These are phyloP conservation scores for Aurelia coerulea DNA, from an alignment of 30 jellyfish, hydroid and myxozoan genomes.

Conservation along the genomic window DNA sequence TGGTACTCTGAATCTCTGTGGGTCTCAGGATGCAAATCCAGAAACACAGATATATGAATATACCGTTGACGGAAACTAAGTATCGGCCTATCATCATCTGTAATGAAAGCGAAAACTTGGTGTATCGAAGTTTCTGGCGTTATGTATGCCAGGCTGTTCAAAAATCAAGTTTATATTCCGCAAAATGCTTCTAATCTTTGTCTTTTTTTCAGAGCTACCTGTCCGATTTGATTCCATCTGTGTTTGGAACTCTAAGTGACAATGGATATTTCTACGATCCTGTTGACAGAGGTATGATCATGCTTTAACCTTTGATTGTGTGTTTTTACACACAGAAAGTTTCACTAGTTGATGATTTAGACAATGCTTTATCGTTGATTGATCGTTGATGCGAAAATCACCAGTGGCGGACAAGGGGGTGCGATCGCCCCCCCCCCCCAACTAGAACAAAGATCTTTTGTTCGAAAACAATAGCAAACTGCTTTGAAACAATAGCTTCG, in stretches of 20 bases:
- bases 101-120: too few species aligned
- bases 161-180: background rate
- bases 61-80: too few species aligned
- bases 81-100: too few species aligned
- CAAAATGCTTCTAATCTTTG: background rate
- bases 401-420: too few species aligned
- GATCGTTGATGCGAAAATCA: too few species aligned
- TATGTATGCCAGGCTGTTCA: background rate
- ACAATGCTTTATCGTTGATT: background rate
- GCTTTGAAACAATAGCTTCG: too few species aligned
- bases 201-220: slow-evolving; percentile 76
- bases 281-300: slow-evolving; percentile 85
- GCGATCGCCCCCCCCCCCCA: too few species aligned
- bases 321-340: background rate
- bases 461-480: too few species aligned
- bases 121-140: background rate
- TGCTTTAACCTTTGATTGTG: background rate
- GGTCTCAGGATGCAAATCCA: too few species aligned
- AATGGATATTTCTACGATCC: slow-evolving; percentile 95
- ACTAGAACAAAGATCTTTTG: too few species aligned
- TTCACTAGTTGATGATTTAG: background rate
- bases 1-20: too few species aligned
- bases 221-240: slow-evolving; percentile 90
- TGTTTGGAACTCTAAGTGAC: slow-evolving; percentile 83
- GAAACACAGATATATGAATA: too few species aligned